Conservation (phyloP, 2,888 invertebrate species). For the Orgyia antiqua region DNA sequence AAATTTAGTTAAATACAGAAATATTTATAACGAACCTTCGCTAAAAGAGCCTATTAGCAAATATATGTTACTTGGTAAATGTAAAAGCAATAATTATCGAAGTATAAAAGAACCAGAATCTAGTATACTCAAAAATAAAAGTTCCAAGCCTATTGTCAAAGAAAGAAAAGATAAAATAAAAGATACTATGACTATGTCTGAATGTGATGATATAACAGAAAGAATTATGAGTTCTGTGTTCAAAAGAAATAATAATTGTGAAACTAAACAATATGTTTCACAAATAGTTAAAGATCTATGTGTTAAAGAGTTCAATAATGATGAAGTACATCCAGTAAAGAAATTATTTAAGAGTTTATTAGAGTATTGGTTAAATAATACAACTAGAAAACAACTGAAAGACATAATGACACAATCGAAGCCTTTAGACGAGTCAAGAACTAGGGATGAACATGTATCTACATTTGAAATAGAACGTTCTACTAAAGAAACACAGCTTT, state of each 20-base stretch:
- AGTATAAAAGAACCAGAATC: slow-evolving; percentile 6
- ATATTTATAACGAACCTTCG: slow-evolving; percentile 44
- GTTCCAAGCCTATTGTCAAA: slow-evolving; percentile 27
- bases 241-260: slow-evolving; percentile 18
- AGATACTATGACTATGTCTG: slow-evolving; percentile 31
- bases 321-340: slow-evolving; percentile 45
- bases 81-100: slow-evolving; percentile 25
- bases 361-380: slow-evolving; percentile 57
- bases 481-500: slow-evolving; percentile 47
- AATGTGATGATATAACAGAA: slow-evolving; percentile 44
- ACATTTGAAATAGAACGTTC: slow-evolving; percentile 28
- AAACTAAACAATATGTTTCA: slow-evolving; percentile 38
- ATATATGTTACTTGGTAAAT: slow-evolving; percentile 38
- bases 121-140: slow-evolving; percentile 20
- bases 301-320: slow-evolving; percentile 32
- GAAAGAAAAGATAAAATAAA: slow-evolving; percentile 27
- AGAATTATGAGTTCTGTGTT: slow-evolving; percentile 46
- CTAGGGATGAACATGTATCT: slow-evolving; percentile 48
- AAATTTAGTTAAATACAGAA: slow-evolving; percentile 58
- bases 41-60: slow-evolving; percentile 42
- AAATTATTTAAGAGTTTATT: slow-evolving; percentile 49
- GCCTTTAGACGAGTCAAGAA: slow-evolving; percentile 36
- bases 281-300: slow-evolving; percentile 51
- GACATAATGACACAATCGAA: slow-evolving; percentile 33
- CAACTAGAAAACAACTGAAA: slow-evolving; percentile 29